Base-by-base conservation (phyloP, 2,888 invertebrate species). In the Chorisops tibialis region DNA sequence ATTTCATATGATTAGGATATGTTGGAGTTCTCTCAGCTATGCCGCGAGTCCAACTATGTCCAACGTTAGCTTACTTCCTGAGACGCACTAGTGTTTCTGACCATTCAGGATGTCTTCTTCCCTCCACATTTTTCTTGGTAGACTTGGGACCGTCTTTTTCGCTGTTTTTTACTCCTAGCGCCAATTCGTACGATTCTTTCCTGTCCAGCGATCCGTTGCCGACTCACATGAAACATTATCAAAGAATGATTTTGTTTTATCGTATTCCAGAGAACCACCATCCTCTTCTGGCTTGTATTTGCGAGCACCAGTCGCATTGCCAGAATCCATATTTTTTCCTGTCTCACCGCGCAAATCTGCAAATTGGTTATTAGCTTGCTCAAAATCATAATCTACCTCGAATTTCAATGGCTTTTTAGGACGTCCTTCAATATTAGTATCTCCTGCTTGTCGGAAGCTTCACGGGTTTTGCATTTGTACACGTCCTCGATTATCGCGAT, bases 161-260 rank as follows among this genome's bases (percentile, higher is more conserved):
- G 97, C 98, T 69, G 96, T 80, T 80, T 96, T 96, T 69, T 96
- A 87, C 80, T 97, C 97, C 70, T 93, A 93, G 75, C 94, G 87
- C 97, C 97, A 97, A 79, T 96, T 96, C 65, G 91, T 90, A 70
- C 93, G 85, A 74, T 88, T 88, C 76, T 91, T 87, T 24, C 93
- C 89, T 79, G 87, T 91, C 70, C 83, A 85, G 77, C 95, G 87
- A 79, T 96, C 96, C 67, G 77, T 75, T 39, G 93, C 89, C 65
- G 98, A 94, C 77, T 99, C 98, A 77, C 99, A 99, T 69, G 96
- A 97, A 74, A 99, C 99, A 78, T 92, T 95, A 80, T 99, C 99
- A 78, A 99, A 99, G 86, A 99, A 99, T 67, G 97, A 97, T 81
- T 95, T 96, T 70, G 87, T 85, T 81, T 96, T 97, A 80, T 98